Base-by-base conservation (phyloP, 1,140 invertebrate species). In the Diplogasteroides magnus region DNA sequence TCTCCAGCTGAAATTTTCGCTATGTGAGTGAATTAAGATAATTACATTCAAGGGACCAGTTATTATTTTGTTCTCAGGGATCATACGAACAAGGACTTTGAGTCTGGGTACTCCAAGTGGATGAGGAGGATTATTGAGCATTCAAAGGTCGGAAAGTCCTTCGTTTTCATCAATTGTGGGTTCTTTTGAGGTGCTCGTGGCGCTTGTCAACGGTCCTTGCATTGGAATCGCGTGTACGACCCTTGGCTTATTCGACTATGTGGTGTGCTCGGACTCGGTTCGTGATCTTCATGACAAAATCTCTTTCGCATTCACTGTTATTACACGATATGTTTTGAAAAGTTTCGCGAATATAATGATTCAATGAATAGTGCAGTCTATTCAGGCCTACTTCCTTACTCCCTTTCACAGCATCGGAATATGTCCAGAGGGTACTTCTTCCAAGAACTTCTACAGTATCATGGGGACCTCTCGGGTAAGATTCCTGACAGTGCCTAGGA, bases 131-230 rank as follows among this genome's bases (percentile, higher is more conserved):
- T 48, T 6, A 48, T 48, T 19, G 19, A 19, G 19, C 37, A 48
- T 19, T 11, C 37, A 6, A 48, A 48, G 37, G 37, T 48, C 6
- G 37, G 37, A 48, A n/a, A 11, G 6, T 6, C 19, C 19, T 6
- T 19, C 6, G 19, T 11, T 48, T 11, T 48, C 19, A 11, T 48
- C 37, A 19, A 48, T 48, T 11, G 19, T 48, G 6, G 3, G 70
- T 37, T 6, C 37, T 13, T n/a, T 72, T 19, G 97, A 97, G 84
- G 85, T 93, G 26, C 79, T 97, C 56, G 86, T 95, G 67, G 91
- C 89, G 37, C 84, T 94, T 55, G 89, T 97, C 0, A 94, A 97
- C 88, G 94, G 93, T 31, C 91, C 91, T 62, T 91, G 93, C 26
- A 88, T 95, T 71, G 94, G 94, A 23, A 88, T 96, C 73, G 89